Evolutionary conservation across 64 coral and sea anemone species (phyloP).

Genomic region (Porites australiensis): DNA sequence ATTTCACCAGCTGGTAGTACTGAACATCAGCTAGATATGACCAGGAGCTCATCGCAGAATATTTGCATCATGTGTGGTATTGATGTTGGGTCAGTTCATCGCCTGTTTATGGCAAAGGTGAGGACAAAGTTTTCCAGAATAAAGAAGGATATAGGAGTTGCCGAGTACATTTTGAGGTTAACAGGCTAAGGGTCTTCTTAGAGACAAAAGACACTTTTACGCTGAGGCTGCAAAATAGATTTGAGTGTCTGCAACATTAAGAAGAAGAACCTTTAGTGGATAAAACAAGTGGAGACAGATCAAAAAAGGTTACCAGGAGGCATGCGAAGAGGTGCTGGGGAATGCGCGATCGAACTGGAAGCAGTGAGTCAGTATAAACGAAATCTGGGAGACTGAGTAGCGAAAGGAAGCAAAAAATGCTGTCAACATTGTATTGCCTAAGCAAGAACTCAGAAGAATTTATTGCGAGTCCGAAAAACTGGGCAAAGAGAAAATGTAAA

Average conservation of each 20-base stretch:
- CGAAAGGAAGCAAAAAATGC: slow-evolving; percentile 30
- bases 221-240: slow-evolving; percentile 28
- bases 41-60: slow-evolving; percentile 22
- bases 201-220: slow-evolving; percentile 17
- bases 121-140: slow-evolving; percentile 1
- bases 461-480: slow-evolving; percentile 22
- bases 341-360: slow-evolving; percentile 4
- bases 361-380: slow-evolving; percentile 11
- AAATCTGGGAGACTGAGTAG: slow-evolving; percentile 56
- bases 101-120: slow-evolving; percentile 30
- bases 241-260: slow-evolving; percentile 17
- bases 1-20: slow-evolving; percentile 30
- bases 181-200: neutral
- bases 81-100: slow-evolving; percentile 45
- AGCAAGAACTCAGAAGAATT: slow-evolving; percentile 21
- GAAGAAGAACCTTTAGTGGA: slow-evolving; percentile 43
- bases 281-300: slow-evolving; percentile 40
- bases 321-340: slow-evolving; percentile 41
- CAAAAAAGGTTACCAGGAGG: slow-evolving; percentile 31
- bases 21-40: slow-evolving; percentile 28
- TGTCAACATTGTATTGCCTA: slow-evolving; percentile 9
- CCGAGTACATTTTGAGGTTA: slow-evolving; percentile 31
- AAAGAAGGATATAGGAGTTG: slow-evolving; percentile 7
- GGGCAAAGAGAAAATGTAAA: slow-evolving; percentile 44
- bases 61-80: slow-evolving; percentile 37